Percentiles rank a stretch among this genome's conserved stretches.
These are phyloP conservation scores for Cassiopea andromeda DNA, from an alignment of 30 jellyfish, hydroid and myxozoan genomes.

Conservation along the genomic window DNA sequence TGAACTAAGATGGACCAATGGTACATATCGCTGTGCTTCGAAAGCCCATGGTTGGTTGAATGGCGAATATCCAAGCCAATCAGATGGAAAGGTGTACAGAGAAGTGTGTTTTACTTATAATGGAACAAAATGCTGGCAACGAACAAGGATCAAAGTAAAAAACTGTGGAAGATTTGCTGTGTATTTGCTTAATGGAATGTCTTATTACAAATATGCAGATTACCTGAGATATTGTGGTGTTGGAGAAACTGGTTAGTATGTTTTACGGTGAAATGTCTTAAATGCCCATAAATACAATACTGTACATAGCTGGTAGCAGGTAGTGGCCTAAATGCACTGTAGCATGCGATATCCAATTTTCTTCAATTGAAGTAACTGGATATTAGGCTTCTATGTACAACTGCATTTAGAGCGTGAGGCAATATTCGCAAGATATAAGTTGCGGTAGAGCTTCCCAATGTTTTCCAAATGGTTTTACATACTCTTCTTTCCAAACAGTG, in stretches of 20 bases:
- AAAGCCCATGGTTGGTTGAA: background rate
- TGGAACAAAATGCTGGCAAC: background rate
- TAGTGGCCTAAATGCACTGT: too few relatives aligned
- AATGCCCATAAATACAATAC: too few relatives aligned
- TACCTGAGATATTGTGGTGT: constrained; percentile 4
- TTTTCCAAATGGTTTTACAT: background rate
- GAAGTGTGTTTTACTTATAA: background rate
- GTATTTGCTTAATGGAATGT: background rate
- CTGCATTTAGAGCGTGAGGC: too few relatives aligned
- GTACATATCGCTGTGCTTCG: background rate
- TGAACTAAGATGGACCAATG: background rate
- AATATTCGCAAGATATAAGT: too few relatives aligned
- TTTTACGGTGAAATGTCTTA: too few relatives aligned
- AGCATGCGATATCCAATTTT: too few relatives aligned
- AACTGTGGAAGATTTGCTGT: background rate
- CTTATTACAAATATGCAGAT: background rate
- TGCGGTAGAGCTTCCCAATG: background rate
- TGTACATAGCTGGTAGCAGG: too few relatives aligned
- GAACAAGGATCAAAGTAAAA: background rate
- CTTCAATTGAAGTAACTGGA: too few relatives aligned
- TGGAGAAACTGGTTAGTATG: background rate
- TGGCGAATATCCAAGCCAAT: background rate
- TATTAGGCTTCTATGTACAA: too few relatives aligned
- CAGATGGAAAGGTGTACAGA: constrained; percentile 14
- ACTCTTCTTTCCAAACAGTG: background rate